phyloP scores from a whole-genome alignment of 2,888 invertebrate species.

The Erebia ligea region DNA sequence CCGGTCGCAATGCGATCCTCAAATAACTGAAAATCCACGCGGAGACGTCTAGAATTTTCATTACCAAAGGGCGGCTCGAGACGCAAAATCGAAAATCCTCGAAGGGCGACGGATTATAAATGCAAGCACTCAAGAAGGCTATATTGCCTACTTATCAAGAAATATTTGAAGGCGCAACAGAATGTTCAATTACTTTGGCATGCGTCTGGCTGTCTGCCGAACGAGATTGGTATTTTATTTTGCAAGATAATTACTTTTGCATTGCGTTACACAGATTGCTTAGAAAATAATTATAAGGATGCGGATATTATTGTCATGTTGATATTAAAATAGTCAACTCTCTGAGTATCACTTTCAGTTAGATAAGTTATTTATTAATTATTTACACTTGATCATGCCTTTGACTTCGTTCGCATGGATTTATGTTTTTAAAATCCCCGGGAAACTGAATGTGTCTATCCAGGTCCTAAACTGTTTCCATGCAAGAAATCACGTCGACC shows the following conservation, averaged over 20 bases:
- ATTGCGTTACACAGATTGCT: slow-evolving; percentile 51
- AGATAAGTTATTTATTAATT: too few relatives aligned
- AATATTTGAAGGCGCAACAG: slow-evolving; percentile 62
- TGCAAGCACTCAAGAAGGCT: slow-evolving; percentile 59
- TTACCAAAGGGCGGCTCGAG: slow-evolving; percentile 51
- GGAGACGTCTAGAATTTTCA: slow-evolving; percentile 66
- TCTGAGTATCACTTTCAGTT: too few relatives aligned
- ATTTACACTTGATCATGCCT: too few relatives aligned
- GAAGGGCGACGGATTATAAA: slow-evolving; percentile 58
- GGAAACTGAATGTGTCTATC: too few relatives aligned
- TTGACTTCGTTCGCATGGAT: too few relatives aligned
- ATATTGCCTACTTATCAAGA: slow-evolving; percentile 56
- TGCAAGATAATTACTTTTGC: slow-evolving; percentile 45
- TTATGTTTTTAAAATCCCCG: too few relatives aligned
- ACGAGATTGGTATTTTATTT: slow-evolving; percentile 56
- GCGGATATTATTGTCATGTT: background rate
- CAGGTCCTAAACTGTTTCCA: too few relatives aligned
- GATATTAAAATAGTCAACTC: background rate
- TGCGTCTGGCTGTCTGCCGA: slow-evolving; percentile 52
- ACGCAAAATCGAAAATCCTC: slow-evolving; percentile 45
- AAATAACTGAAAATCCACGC: slow-evolving; percentile 58
- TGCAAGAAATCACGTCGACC: too few relatives aligned
- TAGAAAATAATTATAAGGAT: slow-evolving; percentile 25
- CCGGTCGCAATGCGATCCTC: slow-evolving; percentile 50
- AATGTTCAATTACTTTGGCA: slow-evolving; percentile 69